These are phyloP conservation scores for Carlito syrichta DNA, from an alignment of 2,113 vertebrate species.

Conservation along the genomic window DNA sequence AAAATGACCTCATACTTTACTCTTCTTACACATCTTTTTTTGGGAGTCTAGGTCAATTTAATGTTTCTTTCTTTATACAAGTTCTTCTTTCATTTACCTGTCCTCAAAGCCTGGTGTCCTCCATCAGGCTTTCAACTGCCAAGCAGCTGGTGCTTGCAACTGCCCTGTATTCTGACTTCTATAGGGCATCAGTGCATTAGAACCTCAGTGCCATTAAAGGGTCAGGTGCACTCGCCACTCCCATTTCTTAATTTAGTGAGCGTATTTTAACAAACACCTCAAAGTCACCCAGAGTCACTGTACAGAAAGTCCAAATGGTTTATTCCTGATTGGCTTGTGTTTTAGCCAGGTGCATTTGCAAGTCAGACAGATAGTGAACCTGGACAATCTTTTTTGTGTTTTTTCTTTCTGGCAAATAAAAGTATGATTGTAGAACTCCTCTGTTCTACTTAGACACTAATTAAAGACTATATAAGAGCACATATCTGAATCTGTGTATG, in stretches of 20 bases:
- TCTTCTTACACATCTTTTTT: background rate
- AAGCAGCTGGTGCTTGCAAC: background rate
- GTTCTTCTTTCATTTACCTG: background rate
- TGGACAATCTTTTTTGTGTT: background rate
- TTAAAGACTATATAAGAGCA: background rate
- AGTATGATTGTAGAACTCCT: background rate
- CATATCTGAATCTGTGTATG: background rate
- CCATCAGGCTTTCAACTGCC: conserved; percentile 50
- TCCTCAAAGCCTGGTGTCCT: background rate
- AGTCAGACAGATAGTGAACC: background rate
- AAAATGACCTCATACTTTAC: background rate
- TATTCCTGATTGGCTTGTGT: background rate
- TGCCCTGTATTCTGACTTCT: background rate
- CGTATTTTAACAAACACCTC: background rate
- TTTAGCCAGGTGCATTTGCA: background rate
- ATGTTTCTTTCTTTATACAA: background rate
- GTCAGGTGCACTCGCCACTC: background rate
- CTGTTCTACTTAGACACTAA: background rate
- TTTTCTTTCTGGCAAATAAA: background rate
- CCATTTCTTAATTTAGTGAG: background rate
- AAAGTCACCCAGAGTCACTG: background rate
- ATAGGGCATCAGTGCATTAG: background rate
- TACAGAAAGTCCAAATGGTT: background rate
- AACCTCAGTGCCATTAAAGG: conserved; percentile 37
- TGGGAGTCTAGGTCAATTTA: background rate